Base-by-base conservation (phyloP, 2,888 invertebrate species). In the Litoditis marina region DNA sequence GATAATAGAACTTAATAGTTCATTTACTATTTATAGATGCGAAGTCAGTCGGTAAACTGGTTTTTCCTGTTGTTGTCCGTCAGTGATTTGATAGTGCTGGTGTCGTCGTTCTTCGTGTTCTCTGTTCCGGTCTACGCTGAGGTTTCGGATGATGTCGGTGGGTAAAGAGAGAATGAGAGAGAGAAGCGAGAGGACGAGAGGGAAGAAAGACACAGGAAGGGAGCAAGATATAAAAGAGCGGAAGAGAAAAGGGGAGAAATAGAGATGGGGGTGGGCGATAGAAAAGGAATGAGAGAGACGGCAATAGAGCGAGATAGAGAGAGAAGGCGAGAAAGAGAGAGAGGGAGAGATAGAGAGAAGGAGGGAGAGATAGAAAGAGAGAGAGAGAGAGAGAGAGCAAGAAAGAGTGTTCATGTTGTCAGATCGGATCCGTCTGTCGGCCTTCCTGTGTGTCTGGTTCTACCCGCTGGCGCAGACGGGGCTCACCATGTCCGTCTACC, bases 71-170 rank as follows among this genome's bases (percentile, higher is more conserved):
- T 69, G 1, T 65, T 79, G 2, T 68, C 76, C 25, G 55, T 74
- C 34, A 70, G 70, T 16, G 79, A 79, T 63, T 59, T 77, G 6
- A 62, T 65, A 25, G 77, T 78, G 22, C 68, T 79, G 3, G 58
- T 77, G 60, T 69, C 77, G 8, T 77, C 78, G 4, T 77, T 78
- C 61, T 76, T 79, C 59, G 77, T 78, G 16, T 77, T 78, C 47
- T 76, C 76, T 13, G 67, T 77, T 28, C 79, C 79, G 11, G 76
- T 75, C 11, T 75, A 77, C 25, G 78, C 77, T 13, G 79, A 79
- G 61, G 55, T 60, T 36, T 65, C 64, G 0, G 46, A 63, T 7
- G 61, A 71, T 30, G 56, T 64, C 11, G 56, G 68, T 68, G n/a
- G 46, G 60, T 51, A 13, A 7, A 22, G 22, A 16, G 1, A 22